Percentiles rank a stretch among this genome's conserved stretches.
Conservation (phyloP, 1,140 invertebrate species). For the Mycetomoellerius zeteki region DNA sequence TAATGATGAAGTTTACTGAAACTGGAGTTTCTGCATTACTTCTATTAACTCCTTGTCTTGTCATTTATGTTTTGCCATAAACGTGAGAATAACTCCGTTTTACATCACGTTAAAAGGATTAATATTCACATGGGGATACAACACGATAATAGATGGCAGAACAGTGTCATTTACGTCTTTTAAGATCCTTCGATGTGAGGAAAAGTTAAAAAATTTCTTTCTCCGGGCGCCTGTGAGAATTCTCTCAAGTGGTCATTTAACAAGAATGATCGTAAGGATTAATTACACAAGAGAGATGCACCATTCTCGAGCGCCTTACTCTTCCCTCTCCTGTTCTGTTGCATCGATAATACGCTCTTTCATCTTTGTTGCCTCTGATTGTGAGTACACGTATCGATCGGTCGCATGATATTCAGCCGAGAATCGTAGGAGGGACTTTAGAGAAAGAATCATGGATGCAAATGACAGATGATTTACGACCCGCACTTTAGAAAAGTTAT, state of each 20-base stretch:
- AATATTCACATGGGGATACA: conserved; percentile 17
- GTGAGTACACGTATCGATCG: conserved; percentile 54
- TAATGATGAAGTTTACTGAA: conserved; percentile 34
- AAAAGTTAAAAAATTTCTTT: conserved; percentile 19
- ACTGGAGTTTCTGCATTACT: conserved; percentile 51
- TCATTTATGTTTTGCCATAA: conserved; percentile 7
- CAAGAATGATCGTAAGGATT: conserved; percentile 53
- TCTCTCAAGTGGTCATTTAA: conserved; percentile 1
- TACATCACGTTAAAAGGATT: conserved; percentile 37
- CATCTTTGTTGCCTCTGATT: conserved; percentile 4
- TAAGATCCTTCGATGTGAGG: neutral
- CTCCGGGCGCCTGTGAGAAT: conserved; percentile 7
- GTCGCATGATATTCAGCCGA: conserved; percentile 41
- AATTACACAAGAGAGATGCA: neutral
- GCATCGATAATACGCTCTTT: conserved; percentile 50
- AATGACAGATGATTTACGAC: conserved; percentile 72
- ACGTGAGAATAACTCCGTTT: neutral
- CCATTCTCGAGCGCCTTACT: neutral
- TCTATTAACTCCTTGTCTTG: neutral
- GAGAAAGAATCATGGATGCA: conserved; percentile 50
- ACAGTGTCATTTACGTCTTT: conserved; percentile 28
- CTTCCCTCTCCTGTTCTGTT: neutral
- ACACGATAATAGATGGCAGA: neutral
- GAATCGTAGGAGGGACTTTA: conserved; percentile 44
- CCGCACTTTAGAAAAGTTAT: conserved; percentile 39